phyloP scores from a whole-genome alignment of 1,140 invertebrate species.

The Drosophila kanapiae region DNA sequence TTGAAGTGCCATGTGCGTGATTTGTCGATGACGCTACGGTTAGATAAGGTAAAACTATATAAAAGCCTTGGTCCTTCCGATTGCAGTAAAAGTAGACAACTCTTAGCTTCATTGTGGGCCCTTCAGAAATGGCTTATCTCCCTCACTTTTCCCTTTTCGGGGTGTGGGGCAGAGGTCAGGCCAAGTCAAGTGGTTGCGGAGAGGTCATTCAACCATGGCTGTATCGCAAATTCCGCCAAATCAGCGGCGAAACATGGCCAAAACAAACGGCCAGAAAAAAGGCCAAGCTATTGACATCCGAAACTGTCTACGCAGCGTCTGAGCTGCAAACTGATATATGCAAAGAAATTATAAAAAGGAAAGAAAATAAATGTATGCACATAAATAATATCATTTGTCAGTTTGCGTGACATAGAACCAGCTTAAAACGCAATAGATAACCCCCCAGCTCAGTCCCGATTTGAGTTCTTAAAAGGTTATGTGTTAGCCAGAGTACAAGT shows the following conservation, averaged over 20 bases:
- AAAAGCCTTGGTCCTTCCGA: slow-evolving; percentile 12
- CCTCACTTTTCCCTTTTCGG: neutral
- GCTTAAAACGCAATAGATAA: slow-evolving; percentile 18
- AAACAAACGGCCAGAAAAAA: slow-evolving; percentile 52
- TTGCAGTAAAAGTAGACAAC: slow-evolving; percentile 15
- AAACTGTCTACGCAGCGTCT: slow-evolving; percentile 64
- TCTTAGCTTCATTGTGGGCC: slow-evolving; percentile 1
- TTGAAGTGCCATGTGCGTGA: slow-evolving; percentile 32
- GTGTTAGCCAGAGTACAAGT: neutral
- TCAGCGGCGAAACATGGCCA: slow-evolving; percentile 45
- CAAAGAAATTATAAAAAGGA: slow-evolving; percentile 39
- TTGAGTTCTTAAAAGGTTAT: slow-evolving; percentile 14
- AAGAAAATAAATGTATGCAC: slow-evolving; percentile 32
- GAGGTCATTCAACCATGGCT: slow-evolving; percentile 66
- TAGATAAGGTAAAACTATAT: slow-evolving; percentile 25
- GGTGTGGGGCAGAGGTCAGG: slow-evolving; percentile 25
- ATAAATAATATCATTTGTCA: slow-evolving; percentile 44
- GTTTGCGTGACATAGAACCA: neutral
- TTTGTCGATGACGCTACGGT: slow-evolving; percentile 44
- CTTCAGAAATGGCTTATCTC: slow-evolving; percentile 20
- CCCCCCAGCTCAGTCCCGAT: neutral
- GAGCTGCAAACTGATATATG: slow-evolving; percentile 49
- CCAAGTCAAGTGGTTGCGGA: slow-evolving; percentile 32
- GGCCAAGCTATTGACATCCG: slow-evolving; percentile 18
- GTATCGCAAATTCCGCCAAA: slow-evolving; percentile 40